These are phyloP conservation scores for Discoglossus pictus DNA, from an alignment of 2,797 vertebrate species.

Conservation along the genomic window DNA sequence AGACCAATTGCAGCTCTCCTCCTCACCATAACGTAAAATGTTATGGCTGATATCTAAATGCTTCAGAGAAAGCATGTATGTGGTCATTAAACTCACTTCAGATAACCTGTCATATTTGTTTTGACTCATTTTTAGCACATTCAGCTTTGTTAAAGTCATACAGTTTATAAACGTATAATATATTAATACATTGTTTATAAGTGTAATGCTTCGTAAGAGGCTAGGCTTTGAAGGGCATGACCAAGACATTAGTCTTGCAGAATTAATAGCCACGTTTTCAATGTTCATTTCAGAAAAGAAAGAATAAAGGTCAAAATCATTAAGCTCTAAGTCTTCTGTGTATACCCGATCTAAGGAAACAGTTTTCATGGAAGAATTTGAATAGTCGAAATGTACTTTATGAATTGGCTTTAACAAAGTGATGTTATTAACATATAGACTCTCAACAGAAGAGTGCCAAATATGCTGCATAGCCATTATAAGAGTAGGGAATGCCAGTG, in stretches of 20 bases:
- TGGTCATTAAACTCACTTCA: conserved; percentile 71
- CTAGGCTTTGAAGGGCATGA: conserved; percentile 77
- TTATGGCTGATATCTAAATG: conserved; percentile 82
- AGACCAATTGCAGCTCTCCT: conserved; percentile 69
- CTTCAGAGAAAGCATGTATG: conserved; percentile 73
- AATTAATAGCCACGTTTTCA: conserved; percentile 65
- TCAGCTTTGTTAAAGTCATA: conserved; percentile 65
- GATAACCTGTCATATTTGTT: conserved; percentile 77
- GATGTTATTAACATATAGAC: conserved; percentile 61
- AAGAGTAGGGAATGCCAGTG: conserved; percentile 67
- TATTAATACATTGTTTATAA: conserved; percentile 77
- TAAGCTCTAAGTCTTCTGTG: neutral
- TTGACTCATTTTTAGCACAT: conserved; percentile 67
- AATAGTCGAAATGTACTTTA: neutral
- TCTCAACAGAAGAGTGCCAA: conserved; percentile 67
- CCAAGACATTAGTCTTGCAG: conserved; percentile 79
- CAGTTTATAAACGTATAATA: conserved; percentile 81
- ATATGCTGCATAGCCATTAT: conserved; percentile 57
- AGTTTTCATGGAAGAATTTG: conserved; percentile 45
- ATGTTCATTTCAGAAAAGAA: conserved; percentile 78
- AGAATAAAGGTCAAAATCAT: conserved; percentile 8
- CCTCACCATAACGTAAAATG: conserved; percentile 64
- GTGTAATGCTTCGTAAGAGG: conserved; percentile 70
- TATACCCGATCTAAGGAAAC: conserved; percentile 13
- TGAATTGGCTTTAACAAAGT: accelerated